Evolutionary conservation across 1,140 invertebrate genomes (phyloP).

Genomic region (Eriocheir sinensis): DNA sequence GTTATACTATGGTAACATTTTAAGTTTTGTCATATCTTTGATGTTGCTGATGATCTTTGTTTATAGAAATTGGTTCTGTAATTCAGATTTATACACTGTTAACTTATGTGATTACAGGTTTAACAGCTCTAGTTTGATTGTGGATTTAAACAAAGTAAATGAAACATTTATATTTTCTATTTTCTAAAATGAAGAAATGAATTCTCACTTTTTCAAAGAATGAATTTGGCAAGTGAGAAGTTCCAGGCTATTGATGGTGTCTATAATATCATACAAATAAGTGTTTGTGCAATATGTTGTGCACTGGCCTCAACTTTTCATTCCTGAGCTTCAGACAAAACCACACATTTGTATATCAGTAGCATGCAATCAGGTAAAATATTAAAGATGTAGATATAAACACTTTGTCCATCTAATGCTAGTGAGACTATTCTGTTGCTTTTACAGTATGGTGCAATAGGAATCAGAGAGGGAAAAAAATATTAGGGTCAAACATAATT

Average conservation of each 20-base stretch:
- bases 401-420: neutral
- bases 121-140: too few relatives aligned
- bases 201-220: too few relatives aligned
- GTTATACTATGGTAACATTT: neutral
- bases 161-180: too few relatives aligned
- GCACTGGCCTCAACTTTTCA: neutral
- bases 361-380: neutral
- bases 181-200: too few relatives aligned
- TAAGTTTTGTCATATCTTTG: neutral
- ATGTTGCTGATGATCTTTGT: neutral
- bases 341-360: neutral
- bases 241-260: too few relatives aligned
- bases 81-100: constrained; percentile 15
- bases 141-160: too few relatives aligned
- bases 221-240: too few relatives aligned
- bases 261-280: neutral
- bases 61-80: neutral
- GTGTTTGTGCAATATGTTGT: neutral
- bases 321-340: neutral
- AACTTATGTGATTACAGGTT: neutral
- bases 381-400: neutral
- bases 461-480: neutral
- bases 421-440: neutral
- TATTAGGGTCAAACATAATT: neutral
- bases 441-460: neutral